phyloP scores from a whole-genome alignment of 2,113 vertebrate species.

The Gasterosteus aculeatus region DNA sequence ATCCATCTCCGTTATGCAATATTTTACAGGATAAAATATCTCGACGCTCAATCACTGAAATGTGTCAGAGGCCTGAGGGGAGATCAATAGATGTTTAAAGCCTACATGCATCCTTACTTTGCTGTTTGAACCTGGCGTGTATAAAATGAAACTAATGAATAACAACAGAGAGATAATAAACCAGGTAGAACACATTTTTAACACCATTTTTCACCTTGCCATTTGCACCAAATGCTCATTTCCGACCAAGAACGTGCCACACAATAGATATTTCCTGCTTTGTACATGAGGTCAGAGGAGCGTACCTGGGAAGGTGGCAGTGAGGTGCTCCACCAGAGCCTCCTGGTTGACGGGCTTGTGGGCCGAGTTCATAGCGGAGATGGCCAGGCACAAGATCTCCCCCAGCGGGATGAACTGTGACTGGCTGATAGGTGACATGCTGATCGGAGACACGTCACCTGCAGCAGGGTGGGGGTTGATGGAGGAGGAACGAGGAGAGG shows the following conservation, averaged over 20 bases:
- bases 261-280: neutral
- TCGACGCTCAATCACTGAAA: neutral
- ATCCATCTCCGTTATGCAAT: neutral
- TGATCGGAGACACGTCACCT: slow-evolving; percentile 99
- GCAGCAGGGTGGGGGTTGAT: slow-evolving; percentile 26
- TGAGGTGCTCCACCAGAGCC: slow-evolving; percentile 97
- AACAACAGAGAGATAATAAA: slow-evolving; percentile 2
- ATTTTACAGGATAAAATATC: neutral
- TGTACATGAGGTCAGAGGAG: neutral
- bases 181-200: neutral
- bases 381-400: slow-evolving; percentile 99
- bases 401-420: slow-evolving; percentile 99
- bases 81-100: neutral
- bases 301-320: slow-evolving; percentile 98
- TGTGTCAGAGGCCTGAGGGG: neutral
- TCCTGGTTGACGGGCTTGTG: slow-evolving; percentile 98
- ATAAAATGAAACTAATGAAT: neutral
- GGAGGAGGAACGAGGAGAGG: slow-evolving; percentile 23
- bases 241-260: neutral
- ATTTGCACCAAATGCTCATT: neutral
- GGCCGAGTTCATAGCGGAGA: slow-evolving; percentile 98
- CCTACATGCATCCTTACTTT: neutral
- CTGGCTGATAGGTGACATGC: slow-evolving; percentile 99
- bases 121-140: neutral
- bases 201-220: neutral